These are phyloP conservation scores for Myzus persicae DNA, from an alignment of 1,140 invertebrate species.

Conservation along the genomic window DNA sequence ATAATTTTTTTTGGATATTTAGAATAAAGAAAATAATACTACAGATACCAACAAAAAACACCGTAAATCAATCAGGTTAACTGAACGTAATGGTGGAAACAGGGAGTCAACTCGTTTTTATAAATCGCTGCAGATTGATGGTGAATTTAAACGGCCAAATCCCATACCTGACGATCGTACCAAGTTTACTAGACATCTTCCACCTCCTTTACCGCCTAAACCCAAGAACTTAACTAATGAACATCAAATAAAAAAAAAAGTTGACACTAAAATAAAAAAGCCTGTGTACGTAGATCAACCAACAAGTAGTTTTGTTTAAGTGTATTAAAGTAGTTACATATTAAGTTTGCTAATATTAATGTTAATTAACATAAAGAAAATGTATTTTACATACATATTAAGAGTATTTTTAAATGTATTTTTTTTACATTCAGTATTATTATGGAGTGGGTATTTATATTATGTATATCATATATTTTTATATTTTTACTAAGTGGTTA, in stretches of 20 bases:
- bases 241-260: constrained; percentile 5
- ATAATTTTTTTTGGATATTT: constrained; percentile 14
- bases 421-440: constrained; percentile 50
- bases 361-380: not conserved
- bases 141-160: constrained; percentile 49
- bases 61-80: constrained; percentile 37
- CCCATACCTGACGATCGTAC: constrained; percentile 16
- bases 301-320: constrained; percentile 72
- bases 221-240: constrained; percentile 61
- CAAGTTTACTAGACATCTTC: constrained; percentile 49
- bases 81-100: not conserved
- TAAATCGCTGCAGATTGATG: constrained; percentile 30
- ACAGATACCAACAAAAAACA: constrained; percentile 42
- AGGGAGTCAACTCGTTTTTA: constrained; percentile 23
- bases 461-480: constrained; percentile 45
- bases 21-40: constrained; percentile 37
- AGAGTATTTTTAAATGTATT: constrained; percentile 53
- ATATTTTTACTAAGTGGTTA: not conserved
- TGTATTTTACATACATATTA: constrained; percentile 19
- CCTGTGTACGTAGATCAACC: constrained; percentile 69
- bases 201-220: constrained; percentile 63
- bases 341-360: constrained; percentile 49
- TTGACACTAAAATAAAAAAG: constrained; percentile 41
- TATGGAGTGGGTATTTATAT: constrained; percentile 49
- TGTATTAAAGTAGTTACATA: constrained; percentile 19